A percentile compares a stretch with the other conserved stretches of the same genome.
Conservation (phyloP, 2,113 vertebrate genomes). For the Panthera tigris region DNA sequence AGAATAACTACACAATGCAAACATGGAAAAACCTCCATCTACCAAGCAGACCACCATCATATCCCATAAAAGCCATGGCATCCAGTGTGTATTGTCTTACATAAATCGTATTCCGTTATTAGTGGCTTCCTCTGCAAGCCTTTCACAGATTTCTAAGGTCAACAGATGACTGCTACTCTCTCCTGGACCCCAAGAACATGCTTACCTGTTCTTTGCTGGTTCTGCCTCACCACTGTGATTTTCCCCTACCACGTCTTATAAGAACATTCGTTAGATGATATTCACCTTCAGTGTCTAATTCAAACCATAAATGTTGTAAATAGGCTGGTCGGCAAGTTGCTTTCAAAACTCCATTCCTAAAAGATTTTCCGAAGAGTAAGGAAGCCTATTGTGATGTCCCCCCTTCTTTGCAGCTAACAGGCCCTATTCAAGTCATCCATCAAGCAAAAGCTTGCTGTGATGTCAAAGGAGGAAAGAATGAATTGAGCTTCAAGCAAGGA, state of each 20-base stretch:
- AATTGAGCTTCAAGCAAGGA: constrained; percentile 91
- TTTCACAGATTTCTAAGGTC: neutral
- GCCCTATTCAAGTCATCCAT: constrained; percentile 90
- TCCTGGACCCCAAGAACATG: neutral
- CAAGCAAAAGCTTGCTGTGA: constrained; percentile 88
- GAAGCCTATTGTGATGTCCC: neutral
- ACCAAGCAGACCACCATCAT: neutral
- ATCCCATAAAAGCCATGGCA: neutral
- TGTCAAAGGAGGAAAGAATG: constrained; percentile 89
- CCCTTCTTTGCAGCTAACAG: constrained; percentile 84
- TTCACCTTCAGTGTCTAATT: neutral
- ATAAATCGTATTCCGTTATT: neutral
- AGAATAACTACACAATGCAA: neutral
- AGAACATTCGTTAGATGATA: neutral
- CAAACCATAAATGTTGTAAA: neutral
- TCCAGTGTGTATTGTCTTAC: no score
- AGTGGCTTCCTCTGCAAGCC: neutral
- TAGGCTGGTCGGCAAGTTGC: neutral
- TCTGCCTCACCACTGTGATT: neutral
- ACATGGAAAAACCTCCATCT: neutral
- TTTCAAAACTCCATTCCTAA: neutral
- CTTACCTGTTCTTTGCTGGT: neutral
- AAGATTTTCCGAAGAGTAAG: neutral
- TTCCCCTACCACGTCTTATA: neutral
- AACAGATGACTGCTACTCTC: neutral